A percentile compares a stretch with the other conserved stretches of the same genome.
Conservation (phyloP, 2,113 vertebrate genomes). For the Periophthalmus modestus region DNA sequence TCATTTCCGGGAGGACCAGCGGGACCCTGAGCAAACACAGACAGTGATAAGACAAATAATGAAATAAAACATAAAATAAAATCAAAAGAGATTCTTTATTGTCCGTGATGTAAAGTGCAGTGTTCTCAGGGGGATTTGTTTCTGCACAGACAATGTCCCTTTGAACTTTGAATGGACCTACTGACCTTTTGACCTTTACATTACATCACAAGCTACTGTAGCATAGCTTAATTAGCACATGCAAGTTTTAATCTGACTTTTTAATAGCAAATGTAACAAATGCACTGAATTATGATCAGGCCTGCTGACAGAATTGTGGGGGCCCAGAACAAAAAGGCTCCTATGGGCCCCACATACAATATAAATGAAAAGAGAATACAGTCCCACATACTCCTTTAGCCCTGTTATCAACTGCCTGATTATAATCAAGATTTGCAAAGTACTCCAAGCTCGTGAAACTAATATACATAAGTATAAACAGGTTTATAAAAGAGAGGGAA, state of each 20-base stretch:
- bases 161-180: constrained; percentile 49
- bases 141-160: constrained; percentile 12
- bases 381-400: no score
- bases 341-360: no score
- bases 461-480: not conserved
- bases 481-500: not conserved
- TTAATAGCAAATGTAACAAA: not conserved
- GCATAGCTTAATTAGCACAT: not conserved
- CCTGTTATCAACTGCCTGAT: no score
- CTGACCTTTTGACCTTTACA: constrained; percentile 51
- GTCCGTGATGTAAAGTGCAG: not conserved
- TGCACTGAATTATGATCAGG: not conserved
- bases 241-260: not conserved
- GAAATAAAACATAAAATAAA: not conserved
- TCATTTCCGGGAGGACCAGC: constrained; percentile 84
- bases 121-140: not conserved
- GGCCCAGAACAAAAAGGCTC: no score
- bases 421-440: not conserved
- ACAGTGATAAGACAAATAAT: no score
- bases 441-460: not conserved
- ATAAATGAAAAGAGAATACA: no score
- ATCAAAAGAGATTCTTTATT: not conserved
- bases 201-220: not conserved
- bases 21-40: constrained; percentile 76
- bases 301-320: no score